phyloP scores from a whole-genome alignment of 1,140 invertebrate species.

The Drosophila serrata region DNA sequence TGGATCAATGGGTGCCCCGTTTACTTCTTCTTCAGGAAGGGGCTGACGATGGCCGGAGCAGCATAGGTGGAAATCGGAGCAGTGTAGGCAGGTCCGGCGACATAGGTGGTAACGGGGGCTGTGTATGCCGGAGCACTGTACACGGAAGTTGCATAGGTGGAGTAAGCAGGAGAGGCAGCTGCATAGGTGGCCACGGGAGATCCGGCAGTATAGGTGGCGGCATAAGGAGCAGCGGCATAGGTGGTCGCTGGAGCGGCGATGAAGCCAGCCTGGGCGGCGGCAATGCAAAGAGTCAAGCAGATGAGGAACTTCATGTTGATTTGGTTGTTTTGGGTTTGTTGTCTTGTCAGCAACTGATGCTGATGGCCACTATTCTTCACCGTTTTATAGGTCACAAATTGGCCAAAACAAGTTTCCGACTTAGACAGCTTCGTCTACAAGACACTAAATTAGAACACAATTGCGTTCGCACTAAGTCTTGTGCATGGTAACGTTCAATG shows the following conservation, averaged over 20 bases:
- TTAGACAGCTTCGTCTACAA: constrained; percentile 45
- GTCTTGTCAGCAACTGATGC: constrained; percentile 70
- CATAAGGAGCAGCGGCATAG: constrained; percentile 65
- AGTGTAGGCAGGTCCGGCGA: constrained; percentile 1
- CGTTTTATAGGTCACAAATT: constrained; percentile 65
- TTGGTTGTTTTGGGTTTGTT: constrained; percentile 50
- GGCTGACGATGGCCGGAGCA: constrained; percentile 67
- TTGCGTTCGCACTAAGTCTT: constrained; percentile 46
- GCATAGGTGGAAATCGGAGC: constrained; percentile 59
- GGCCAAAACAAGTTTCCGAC: constrained; percentile 70
- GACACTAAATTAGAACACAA: constrained; percentile 73
- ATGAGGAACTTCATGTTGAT: constrained; percentile 79
- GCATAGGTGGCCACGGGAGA: constrained; percentile 36
- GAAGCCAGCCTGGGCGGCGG: constrained; percentile 74
- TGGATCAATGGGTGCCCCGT: not conserved
- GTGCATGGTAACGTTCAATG: constrained; percentile 67
- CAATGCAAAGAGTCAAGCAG: constrained; percentile 75
- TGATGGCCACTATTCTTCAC: constrained; percentile 46
- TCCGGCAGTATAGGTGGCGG: constrained; percentile 65
- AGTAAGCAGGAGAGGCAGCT: constrained; percentile 55
- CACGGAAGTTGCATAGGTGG: constrained; percentile 58
- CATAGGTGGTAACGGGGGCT: constrained; percentile 51
- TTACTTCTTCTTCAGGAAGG: constrained; percentile 80
- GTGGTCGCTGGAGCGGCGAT: constrained; percentile 60
- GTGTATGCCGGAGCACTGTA: constrained; percentile 56